These are phyloP conservation scores for Formicarius rufipectus DNA, from an alignment of 2,113 vertebrate genomes.

Conservation along the genomic window DNA sequence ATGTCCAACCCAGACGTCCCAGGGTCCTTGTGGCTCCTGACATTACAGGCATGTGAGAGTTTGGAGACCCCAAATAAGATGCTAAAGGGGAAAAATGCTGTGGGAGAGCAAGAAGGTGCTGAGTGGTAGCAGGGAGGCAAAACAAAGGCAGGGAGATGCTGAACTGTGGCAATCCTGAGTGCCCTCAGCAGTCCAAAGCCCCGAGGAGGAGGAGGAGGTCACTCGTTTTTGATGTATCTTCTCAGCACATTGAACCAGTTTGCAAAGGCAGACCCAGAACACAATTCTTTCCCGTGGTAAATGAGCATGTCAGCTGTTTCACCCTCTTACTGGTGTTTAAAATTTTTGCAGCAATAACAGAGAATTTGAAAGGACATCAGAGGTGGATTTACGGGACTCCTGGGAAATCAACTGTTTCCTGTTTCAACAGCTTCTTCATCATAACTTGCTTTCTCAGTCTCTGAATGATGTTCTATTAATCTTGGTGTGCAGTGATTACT, in stretches of 20 bases:
- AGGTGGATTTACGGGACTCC: conserved; percentile 50
- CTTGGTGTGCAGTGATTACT: conserved; percentile 19
- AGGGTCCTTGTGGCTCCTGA: not conserved
- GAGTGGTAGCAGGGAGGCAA: not conserved
- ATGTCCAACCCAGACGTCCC: not conserved
- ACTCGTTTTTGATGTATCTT: not conserved
- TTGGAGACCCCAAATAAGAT: not conserved
- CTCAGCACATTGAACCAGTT: not conserved
- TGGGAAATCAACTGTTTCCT: conserved; percentile 71
- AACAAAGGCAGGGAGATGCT: not conserved
- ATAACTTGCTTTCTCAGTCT: conserved; percentile 30
- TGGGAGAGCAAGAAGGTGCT: not conserved
- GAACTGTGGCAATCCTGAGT: not conserved
- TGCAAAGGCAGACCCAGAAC: not conserved
- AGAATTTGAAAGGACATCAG: conserved; percentile 62
- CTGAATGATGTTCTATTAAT: conserved; percentile 41
- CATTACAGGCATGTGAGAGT: accelerated
- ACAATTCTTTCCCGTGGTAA: not conserved
- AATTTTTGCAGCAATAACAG: conserved; percentile 55
- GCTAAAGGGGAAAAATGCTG: not conserved
- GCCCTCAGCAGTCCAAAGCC: not conserved
- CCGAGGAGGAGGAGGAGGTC: not conserved
- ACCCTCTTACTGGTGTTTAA: not conserved
- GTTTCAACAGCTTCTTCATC: conserved; percentile 69
- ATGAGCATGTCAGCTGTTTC: conserved; percentile 22